phyloP scores from a whole-genome alignment of 2,888 invertebrate genomes.

The Chorisops tibialis region DNA sequence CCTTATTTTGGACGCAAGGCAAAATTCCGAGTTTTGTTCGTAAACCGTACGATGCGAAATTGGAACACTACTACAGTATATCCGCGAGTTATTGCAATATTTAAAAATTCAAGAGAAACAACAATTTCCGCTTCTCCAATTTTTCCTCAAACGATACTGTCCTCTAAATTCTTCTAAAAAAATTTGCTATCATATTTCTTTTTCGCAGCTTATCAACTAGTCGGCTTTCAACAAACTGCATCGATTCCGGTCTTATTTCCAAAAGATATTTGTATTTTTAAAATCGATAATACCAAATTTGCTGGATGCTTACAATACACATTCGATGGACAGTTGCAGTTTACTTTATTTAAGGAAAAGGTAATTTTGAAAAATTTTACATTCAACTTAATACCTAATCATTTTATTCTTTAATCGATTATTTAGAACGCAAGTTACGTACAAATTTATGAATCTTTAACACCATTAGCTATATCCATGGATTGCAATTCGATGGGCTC shows the following conservation, averaged over 20 bases:
- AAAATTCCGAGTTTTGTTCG: no score
- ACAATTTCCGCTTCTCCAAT: no score
- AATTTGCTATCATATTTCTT: no score
- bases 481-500: conserved; percentile 44
- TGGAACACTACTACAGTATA: no score
- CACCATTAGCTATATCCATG: conserved; percentile 43
- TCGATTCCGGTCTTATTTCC: conserved; percentile 51
- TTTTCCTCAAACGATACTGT: no score
- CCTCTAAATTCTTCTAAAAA: neutral
- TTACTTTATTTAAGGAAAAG: conserved; percentile 42
- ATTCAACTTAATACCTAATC: neutral
- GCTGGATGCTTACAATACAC: conserved; percentile 47
- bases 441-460: conserved; percentile 38
- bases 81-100: no score
- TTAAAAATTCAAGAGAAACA: no score
- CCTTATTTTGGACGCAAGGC: no score
- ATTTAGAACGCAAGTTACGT: conserved; percentile 39
- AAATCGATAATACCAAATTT: conserved; percentile 47
- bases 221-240: conserved; percentile 48
- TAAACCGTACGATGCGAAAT: no score
- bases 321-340: conserved; percentile 40
- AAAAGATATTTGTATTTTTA: conserved; percentile 53
- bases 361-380: conserved; percentile 29
- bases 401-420: neutral
- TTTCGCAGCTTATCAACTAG: conserved; percentile 49